These are phyloP conservation scores for Mesaphorura yosii DNA, from an alignment of 1,140 invertebrate species.

Conservation along the genomic window DNA sequence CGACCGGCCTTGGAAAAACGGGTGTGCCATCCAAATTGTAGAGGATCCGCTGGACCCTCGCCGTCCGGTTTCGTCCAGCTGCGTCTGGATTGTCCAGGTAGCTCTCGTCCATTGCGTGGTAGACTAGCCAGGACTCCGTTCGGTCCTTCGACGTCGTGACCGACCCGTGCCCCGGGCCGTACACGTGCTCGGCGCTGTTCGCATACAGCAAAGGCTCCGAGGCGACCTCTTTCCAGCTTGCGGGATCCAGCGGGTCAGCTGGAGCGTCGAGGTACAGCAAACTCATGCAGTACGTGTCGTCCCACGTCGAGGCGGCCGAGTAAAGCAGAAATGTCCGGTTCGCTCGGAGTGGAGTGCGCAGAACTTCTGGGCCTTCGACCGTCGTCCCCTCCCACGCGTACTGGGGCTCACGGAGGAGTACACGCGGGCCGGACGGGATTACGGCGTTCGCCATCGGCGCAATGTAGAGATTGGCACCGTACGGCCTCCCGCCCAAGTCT, in stretches of 20 bases:
- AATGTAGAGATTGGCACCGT: conserved; percentile 21
- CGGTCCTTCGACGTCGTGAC: conserved; percentile 20
- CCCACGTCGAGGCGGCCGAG: conserved; percentile 21
- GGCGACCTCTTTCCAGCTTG: conserved; percentile 9
- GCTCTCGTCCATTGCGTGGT: conserved; percentile 23
- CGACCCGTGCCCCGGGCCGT: conserved; percentile 21
- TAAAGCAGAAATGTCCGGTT: conserved; percentile 14
- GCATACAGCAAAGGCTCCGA: conserved; percentile 14
- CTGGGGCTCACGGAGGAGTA: conserved; percentile 8
- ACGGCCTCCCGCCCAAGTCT: neutral
- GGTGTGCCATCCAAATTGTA: conserved; percentile 22
- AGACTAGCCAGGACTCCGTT: conserved; percentile 23
- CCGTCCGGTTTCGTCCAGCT: conserved; percentile 17
- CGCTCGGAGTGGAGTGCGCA: conserved; percentile 1
- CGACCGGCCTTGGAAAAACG: conserved; percentile 16
- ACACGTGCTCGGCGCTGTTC: conserved; percentile 19
- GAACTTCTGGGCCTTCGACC: conserved; percentile 22
- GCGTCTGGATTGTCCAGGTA: too few species aligned
- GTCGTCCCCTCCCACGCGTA: conserved; percentile 18
- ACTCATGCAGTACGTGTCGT: conserved; percentile 15
- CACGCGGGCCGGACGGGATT: conserved; percentile 4
- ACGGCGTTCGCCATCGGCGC: conserved; percentile 16
- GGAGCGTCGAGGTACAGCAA: conserved; percentile 12
- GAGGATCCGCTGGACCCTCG: conserved; percentile 15
- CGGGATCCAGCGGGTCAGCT: conserved; percentile 13